These are phyloP conservation scores for Dipodomys stephensi DNA, from an alignment of 2,113 vertebrate genomes.

Conservation along the genomic window DNA sequence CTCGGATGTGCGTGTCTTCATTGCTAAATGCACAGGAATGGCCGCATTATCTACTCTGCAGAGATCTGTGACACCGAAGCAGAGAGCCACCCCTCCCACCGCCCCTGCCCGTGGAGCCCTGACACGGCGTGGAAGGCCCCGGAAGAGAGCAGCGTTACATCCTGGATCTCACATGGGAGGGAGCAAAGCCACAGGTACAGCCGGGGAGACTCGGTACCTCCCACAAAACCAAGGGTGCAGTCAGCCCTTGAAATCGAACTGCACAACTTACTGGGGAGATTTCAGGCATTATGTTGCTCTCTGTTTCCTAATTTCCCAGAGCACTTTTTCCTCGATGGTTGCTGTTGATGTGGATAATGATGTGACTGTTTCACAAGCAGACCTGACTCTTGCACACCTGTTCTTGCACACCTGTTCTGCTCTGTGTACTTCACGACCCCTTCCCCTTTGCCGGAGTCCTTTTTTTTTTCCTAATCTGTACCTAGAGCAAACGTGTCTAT, in stretches of 20 bases:
- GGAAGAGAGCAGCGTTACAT: too few relatives aligned
- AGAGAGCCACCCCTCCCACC: neutral
- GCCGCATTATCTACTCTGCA: neutral
- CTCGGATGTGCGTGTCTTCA: neutral
- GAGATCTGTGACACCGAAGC: neutral
- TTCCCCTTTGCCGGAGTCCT: conserved; percentile 22
- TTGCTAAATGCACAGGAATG: neutral
- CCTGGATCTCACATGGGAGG: neutral
- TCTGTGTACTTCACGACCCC: conserved; percentile 23
- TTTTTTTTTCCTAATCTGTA: conserved; percentile 56
- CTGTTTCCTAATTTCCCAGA: neutral
- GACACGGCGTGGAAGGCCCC: too few relatives aligned
- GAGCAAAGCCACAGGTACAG: too few relatives aligned
- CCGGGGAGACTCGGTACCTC: too few relatives aligned
- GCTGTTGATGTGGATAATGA: neutral
- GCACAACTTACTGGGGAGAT: neutral
- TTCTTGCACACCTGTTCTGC: neutral
- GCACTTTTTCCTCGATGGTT: neutral
- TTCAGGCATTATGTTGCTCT: neutral
- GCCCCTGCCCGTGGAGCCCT: too few relatives aligned
- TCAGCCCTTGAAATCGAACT: neutral
- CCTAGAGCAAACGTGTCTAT: conserved; percentile 36
- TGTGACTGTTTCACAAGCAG: neutral
- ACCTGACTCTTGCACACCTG: neutral
- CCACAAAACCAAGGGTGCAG: too few relatives aligned